phyloP scores from a whole-genome alignment of 2,888 invertebrate species.

The Sinodicranocentrus sp. region DNA sequence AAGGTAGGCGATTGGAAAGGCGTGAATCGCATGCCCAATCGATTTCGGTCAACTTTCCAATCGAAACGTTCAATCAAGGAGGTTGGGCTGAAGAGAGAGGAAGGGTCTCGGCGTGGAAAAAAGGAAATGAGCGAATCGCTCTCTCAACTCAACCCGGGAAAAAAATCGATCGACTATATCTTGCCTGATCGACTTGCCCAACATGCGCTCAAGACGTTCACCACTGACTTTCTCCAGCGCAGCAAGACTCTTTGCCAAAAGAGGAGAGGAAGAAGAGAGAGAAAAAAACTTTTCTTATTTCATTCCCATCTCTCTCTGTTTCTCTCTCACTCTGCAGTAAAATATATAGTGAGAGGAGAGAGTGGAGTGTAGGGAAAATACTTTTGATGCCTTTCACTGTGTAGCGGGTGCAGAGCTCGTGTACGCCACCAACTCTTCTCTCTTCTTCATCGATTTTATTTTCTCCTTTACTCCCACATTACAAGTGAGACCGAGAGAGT shows the following conservation, averaged over 20 bases:
- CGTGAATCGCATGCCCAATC: conserved; percentile 76
- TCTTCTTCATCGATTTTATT: conserved; percentile 77
- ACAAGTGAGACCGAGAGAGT: conserved; percentile 28
- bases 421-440: conserved; percentile 72
- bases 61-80: conserved; percentile 76
- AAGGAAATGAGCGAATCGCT: conserved; percentile 76
- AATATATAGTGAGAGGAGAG: conserved; percentile 10
- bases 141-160: conserved; percentile 72
- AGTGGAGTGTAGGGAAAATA: not conserved
- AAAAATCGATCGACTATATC: conserved; percentile 77
- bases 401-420: conserved; percentile 45
- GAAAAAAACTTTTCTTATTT: not conserved
- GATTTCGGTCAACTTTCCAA: conserved; percentile 76
- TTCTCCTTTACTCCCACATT: conserved; percentile 53
- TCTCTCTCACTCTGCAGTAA: not conserved
- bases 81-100: conserved; percentile 40
- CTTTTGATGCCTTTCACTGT: not conserved
- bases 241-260: conserved; percentile 46
- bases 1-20: conserved; percentile 69
- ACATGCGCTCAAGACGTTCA: conserved; percentile 77
- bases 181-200: conserved; percentile 77
- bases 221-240: conserved; percentile 75
- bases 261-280: not conserved
- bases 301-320: conserved; percentile 2
- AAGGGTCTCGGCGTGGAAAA: conserved; percentile 73